Percentiles rank a stretch among this genome's conserved stretches.
phyloP scores from a whole-genome alignment of 1,140 invertebrate genomes.

The Aphaenogaster rudis region DNA sequence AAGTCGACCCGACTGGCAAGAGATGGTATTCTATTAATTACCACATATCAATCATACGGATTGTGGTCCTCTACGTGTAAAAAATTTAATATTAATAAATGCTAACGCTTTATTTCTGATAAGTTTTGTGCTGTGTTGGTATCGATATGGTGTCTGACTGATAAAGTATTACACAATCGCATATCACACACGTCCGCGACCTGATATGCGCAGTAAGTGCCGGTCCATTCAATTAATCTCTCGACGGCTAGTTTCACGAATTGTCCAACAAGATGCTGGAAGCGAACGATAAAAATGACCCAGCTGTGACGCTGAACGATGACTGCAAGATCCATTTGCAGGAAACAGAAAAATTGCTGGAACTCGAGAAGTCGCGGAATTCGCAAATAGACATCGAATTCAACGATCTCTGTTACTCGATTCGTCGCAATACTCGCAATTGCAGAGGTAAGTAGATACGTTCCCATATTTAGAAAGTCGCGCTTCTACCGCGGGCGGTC shows the following conservation, averaged over 20 bases:
- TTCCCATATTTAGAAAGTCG: not conserved
- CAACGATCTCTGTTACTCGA: constrained; percentile 63
- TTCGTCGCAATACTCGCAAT: not conserved
- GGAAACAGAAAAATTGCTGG: constrained; percentile 23
- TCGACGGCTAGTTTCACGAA: not conserved
- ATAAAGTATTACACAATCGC: no score
- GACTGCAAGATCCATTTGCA: constrained; percentile 20
- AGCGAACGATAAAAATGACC: not conserved
- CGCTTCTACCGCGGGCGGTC: not conserved
- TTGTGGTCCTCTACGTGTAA: no score
- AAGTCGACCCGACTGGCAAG: no score
- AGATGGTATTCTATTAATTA: no score
- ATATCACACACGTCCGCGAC: no score
- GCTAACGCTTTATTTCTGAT: no score
- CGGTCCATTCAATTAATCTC: not conserved
- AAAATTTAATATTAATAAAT: no score
- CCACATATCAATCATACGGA: no score
- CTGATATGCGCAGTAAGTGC: no score
- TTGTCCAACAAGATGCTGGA: not conserved
- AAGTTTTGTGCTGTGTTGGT: no score
- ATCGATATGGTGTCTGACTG: no score
- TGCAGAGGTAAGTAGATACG: constrained; percentile 65
- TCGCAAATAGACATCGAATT: constrained; percentile 68
- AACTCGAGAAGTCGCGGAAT: no score
- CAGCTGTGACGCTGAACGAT: not conserved